These are phyloP conservation scores for Machimus rusticus DNA, from an alignment of 2,888 invertebrate genomes.

Conservation along the genomic window DNA sequence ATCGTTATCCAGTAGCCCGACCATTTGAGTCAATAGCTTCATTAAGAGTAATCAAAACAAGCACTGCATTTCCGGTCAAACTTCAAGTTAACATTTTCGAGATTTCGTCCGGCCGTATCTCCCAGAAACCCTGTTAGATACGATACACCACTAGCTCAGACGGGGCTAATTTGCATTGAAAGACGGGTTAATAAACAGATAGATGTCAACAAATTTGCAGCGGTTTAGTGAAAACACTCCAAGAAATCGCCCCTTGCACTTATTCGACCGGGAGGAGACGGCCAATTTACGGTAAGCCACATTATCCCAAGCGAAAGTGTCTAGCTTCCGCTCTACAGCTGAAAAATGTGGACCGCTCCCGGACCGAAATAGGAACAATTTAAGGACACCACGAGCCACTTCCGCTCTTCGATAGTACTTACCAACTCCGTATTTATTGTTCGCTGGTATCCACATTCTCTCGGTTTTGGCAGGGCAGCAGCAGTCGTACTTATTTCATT, in stretches of 20 bases:
- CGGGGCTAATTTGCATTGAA: background rate
- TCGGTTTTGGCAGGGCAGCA: background rate
- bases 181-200: background rate
- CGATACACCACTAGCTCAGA: background rate
- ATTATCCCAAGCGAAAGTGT: background rate
- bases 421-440: constrained; percentile 63
- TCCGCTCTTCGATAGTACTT: constrained; percentile 51
- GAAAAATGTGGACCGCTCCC: background rate
- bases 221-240: background rate
- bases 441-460: constrained; percentile 62
- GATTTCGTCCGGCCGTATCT: constrained; percentile 19
- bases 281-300: constrained; percentile 29
- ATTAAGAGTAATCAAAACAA: constrained; percentile 28
- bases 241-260: background rate
- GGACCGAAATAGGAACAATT: background rate
- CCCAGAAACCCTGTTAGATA: background rate
- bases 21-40: constrained; percentile 21
- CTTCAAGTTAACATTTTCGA: constrained; percentile 11
- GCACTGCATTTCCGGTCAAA: constrained; percentile 33
- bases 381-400: background rate
- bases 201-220: constrained; percentile 4
- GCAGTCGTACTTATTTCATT: background rate
- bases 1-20: background rate
- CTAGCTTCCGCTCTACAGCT: background rate
- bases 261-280: background rate